Percentiles rank a stretch among this genome's conserved stretches.
Evolutionary conservation across 2,113 vertebrate genomes (phyloP).

Genomic region (Blennius ocellaris): DNA sequence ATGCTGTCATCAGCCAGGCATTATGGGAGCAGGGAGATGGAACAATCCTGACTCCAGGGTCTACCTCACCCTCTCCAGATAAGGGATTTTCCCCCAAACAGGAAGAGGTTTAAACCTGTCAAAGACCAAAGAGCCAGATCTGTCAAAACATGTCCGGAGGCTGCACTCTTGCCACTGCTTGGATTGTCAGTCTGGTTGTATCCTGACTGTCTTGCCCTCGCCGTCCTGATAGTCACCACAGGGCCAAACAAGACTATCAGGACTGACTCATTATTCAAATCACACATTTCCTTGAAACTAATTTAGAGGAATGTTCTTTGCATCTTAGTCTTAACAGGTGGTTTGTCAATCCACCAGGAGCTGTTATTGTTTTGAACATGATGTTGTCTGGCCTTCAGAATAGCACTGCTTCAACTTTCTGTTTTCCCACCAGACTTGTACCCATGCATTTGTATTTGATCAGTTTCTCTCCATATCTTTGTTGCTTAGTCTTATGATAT

Average conservation of each 20-base stretch:
- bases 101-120: constrained; percentile 61
- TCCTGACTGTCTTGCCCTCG: constrained; percentile 7
- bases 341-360: constrained; percentile 1
- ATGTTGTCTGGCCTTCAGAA: constrained; percentile 17
- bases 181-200: constrained; percentile 52
- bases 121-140: constrained; percentile 59
- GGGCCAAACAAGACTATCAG: background rate
- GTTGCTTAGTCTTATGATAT: constrained; percentile 29
- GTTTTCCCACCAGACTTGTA: background rate
- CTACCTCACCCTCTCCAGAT: constrained; percentile 45
- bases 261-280: constrained; percentile 27
- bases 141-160: constrained; percentile 61
- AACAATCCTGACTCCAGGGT: constrained; percentile 57
- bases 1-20: constrained; percentile 56
- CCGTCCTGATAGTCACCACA: constrained; percentile 9
- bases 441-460: background rate
- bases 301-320: constrained; percentile 13
- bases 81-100: constrained; percentile 53
- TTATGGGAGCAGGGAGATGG: constrained; percentile 56
- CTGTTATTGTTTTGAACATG: constrained; percentile 28
- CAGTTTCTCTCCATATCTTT: constrained; percentile 8
- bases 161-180: constrained; percentile 27
- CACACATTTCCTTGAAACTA: constrained; percentile 13
- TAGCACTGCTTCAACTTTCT: background rate
- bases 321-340: constrained; percentile 22